Evolutionary conservation across 2,888 invertebrate species (phyloP).

Genomic region (Polydrusus pterygomalis): DNA sequence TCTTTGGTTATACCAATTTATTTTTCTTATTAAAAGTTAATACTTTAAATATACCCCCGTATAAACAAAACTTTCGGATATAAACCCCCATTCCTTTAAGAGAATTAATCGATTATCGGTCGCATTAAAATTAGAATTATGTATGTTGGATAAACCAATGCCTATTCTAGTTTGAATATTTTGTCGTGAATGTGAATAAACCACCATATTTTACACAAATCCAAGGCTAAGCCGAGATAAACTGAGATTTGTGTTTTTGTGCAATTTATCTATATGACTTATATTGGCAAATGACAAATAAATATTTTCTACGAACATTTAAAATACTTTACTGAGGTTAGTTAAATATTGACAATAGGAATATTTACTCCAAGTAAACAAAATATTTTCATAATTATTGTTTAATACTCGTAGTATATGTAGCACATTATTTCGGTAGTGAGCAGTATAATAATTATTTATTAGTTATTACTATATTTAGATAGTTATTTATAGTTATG

Average conservation of each 20-base stretch:
- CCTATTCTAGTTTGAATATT: not conserved
- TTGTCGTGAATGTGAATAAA: constrained; percentile 10
- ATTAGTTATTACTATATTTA: too few relatives aligned
- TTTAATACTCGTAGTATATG: too few relatives aligned
- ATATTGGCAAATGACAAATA: not conserved
- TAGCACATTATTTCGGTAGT: too few relatives aligned
- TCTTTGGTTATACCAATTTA: too few relatives aligned
- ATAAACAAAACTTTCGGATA: not conserved
- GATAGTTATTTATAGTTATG: too few relatives aligned
- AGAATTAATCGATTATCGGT: not conserved
- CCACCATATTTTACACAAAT: constrained; percentile 11
- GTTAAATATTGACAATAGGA: too few relatives aligned
- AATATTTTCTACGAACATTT: too few relatives aligned
- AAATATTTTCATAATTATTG: too few relatives aligned
- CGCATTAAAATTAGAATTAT: constrained; percentile 10
- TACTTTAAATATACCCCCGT: not conserved
- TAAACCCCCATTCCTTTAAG: not conserved
- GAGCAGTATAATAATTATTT: too few relatives aligned
- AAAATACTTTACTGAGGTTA: too few relatives aligned
- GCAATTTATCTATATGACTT: not conserved
- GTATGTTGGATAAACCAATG: constrained; percentile 4
- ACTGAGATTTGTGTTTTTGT: constrained; percentile 11
- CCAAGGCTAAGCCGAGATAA: constrained; percentile 4
- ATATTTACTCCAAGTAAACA: too few relatives aligned
- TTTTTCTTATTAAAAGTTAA: not conserved